Conservation (phyloP, 2,113 vertebrate genomes). For the Grus americana region DNA sequence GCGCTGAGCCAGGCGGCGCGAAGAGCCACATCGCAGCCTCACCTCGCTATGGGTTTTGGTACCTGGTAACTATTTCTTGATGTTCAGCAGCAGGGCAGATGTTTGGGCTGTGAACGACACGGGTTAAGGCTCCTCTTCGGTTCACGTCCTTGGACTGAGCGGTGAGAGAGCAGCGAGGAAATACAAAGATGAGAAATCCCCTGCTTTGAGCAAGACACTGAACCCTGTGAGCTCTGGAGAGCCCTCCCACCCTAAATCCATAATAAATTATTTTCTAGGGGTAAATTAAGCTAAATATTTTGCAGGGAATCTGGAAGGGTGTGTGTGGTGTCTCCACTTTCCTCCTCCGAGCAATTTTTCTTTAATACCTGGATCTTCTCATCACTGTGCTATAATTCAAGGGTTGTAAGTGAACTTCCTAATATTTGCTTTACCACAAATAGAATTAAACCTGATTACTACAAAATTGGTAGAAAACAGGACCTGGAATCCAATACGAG, state of each 20-base stretch:
- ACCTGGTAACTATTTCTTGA: rapidly evolving
- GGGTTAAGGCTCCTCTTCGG: neutral
- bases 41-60: neutral
- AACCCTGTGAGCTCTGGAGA: neutral
- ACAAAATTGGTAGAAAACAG: neutral
- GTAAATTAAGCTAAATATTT: neutral
- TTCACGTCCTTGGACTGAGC: neutral
- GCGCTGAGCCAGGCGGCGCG: rapidly evolving
- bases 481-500: neutral
- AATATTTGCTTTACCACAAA: rapidly evolving
- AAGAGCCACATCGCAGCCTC: neutral
- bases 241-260: neutral
- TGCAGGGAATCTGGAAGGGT: neutral
- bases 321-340: neutral
- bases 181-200: neutral
- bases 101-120: neutral
- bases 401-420: neutral
- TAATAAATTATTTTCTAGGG: neutral
- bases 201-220: neutral
- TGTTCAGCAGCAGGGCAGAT: neutral
- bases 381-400: rapidly evolving
- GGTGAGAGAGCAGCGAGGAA: too few relatives aligned
- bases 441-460: neutral
- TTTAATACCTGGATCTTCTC: neutral
- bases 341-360: neutral